phyloP scores from a whole-genome alignment of 2,797 vertebrate species.

The Morus bassanus region DNA sequence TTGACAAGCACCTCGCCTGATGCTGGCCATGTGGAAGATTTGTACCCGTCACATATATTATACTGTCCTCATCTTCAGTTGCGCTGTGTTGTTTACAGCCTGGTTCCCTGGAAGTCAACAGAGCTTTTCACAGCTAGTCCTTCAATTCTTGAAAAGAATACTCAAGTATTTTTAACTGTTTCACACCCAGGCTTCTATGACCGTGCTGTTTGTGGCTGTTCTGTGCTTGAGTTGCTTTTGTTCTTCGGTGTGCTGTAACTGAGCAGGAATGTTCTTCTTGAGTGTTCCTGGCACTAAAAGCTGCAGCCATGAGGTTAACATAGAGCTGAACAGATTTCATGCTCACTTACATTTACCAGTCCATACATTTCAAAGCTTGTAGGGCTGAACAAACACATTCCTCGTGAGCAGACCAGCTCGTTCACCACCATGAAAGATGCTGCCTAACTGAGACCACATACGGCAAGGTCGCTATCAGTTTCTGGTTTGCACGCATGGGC shows the following conservation, averaged over 20 bases:
- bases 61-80: not conserved
- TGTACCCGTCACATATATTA: not conserved
- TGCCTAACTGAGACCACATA: not conserved
- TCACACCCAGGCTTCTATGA: not conserved
- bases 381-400: not conserved
- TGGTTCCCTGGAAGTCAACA: constrained; percentile 23
- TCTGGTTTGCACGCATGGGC: not conserved
- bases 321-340: not conserved
- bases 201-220: not conserved
- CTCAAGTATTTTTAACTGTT: constrained; percentile 2
- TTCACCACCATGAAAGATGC: not conserved
- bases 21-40: not conserved
- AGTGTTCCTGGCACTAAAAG: not conserved
- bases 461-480: not conserved
- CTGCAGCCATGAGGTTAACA: not conserved
- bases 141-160: not conserved
- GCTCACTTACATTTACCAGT: not conserved
- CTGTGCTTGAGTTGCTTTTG: not conserved
- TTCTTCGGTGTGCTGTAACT: not conserved
- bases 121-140: not conserved
- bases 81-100: not conserved
- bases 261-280: not conserved
- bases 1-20: not conserved
- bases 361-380: not conserved
- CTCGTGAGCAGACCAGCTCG: not conserved